Conservation (phyloP, 2,888 invertebrate species). For the Dendrolimus houi region DNA sequence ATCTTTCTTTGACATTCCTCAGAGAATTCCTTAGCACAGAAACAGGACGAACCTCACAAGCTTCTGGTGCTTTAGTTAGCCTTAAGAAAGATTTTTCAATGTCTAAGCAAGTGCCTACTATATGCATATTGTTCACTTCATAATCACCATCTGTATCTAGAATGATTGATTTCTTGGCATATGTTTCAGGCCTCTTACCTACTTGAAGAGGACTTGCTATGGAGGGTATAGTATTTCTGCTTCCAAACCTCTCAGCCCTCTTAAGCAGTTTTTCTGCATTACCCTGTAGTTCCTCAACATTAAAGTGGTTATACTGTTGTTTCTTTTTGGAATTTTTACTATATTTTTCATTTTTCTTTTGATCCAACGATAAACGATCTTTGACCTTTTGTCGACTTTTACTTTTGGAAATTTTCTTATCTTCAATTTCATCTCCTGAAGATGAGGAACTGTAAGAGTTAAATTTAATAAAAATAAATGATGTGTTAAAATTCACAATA, state of each 20-base stretch:
- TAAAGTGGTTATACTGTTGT: conserved; percentile 79
- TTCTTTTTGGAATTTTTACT: conserved; percentile 49
- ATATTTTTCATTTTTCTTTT: conserved; percentile 58
- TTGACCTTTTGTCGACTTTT: conserved; percentile 72
- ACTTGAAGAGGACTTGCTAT: conserved; percentile 63
- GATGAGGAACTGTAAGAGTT: conserved; percentile 57
- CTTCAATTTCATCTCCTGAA: conserved; percentile 72
- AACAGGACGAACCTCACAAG: conserved; percentile 93
- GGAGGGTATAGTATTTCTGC: conserved; percentile 55
- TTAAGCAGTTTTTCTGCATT: conserved; percentile 89
- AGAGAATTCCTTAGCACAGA: conserved; percentile 90
- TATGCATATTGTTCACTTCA: conserved; percentile 91
- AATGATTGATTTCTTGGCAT: conserved; percentile 46
- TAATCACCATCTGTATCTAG: conserved; percentile 83
- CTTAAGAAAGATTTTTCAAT: conserved; percentile 97
- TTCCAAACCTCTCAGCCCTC: conserved; percentile 91
- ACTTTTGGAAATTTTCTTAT: conserved; percentile 55
- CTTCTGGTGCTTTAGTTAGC: conserved; percentile 95
- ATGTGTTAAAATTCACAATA: too few relatives aligned
- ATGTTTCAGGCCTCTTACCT: conserved; percentile 44
- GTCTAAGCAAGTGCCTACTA: conserved; percentile 95
- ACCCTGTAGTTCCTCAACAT: conserved; percentile 81
- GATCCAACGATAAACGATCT: conserved; percentile 71
- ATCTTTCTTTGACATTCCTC: conserved; percentile 92
- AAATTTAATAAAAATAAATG: too few relatives aligned